Percentiles rank a stretch among this genome's conserved stretches.
Evolutionary conservation across 2,797 vertebrate genomes (phyloP).

Genomic region (Manis pentadactyla): DNA sequence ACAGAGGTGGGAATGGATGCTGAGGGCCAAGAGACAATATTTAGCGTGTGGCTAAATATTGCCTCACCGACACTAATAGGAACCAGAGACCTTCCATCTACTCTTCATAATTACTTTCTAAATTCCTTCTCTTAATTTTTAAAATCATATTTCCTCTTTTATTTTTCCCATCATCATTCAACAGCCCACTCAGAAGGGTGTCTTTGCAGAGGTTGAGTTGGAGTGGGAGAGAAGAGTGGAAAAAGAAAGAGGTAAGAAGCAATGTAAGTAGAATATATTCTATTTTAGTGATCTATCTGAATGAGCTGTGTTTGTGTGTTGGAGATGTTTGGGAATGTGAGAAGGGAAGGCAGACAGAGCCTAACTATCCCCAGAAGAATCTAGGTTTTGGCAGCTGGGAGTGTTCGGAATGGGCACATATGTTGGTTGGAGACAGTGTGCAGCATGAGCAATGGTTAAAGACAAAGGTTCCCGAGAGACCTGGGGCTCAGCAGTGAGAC

Average conservation of each 20-base stretch:
- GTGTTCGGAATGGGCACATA: background rate
- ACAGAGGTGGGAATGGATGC: background rate
- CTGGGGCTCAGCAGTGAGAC: background rate
- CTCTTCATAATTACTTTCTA: background rate
- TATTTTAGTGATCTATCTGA: background rate
- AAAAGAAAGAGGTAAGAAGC: background rate
- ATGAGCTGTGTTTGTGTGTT: background rate
- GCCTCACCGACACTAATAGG: background rate
- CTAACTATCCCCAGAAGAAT: background rate
- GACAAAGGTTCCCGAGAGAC: background rate
- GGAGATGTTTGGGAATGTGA: background rate
- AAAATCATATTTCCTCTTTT: constrained; percentile 18
- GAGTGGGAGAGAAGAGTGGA: background rate
- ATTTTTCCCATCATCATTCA: constrained; percentile 19
- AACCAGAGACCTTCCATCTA: background rate
- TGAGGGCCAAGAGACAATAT: background rate
- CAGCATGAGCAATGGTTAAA: background rate
- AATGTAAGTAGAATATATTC: background rate
- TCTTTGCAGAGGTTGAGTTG: background rate
- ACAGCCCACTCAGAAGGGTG: background rate
- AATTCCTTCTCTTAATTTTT: constrained; percentile 31
- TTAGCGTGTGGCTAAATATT: background rate
- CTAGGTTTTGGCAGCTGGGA: background rate
- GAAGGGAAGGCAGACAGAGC: background rate
- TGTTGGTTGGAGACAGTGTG: background rate